These are phyloP conservation scores for Ptilodon capucinus DNA, from an alignment of 2,888 invertebrate species.

Conservation along the genomic window DNA sequence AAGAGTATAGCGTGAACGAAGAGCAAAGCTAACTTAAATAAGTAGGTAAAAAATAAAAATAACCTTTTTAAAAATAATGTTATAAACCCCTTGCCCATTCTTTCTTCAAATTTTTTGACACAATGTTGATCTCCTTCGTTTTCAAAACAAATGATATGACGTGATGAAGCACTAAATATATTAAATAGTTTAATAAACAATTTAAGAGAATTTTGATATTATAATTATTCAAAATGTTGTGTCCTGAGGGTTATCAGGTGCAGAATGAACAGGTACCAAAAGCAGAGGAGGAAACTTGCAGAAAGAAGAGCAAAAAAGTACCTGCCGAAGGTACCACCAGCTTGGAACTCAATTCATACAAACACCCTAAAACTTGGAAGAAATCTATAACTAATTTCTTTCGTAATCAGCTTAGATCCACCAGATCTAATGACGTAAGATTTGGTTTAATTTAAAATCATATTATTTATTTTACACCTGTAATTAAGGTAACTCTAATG, in stretches of 20 bases:
- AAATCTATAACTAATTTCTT: conserved; percentile 75
- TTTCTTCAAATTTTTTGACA: conserved; percentile 20
- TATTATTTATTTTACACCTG: neutral
- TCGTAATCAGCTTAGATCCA: conserved; percentile 67
- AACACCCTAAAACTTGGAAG: conserved; percentile 71
- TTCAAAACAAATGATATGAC: conserved; percentile 31
- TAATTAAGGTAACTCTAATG: too few species aligned
- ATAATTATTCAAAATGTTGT: conserved; percentile 54
- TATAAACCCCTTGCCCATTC: too few species aligned
- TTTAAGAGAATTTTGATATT: conserved; percentile 44
- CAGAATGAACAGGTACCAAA: conserved; percentile 52
- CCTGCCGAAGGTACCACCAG: conserved; percentile 53
- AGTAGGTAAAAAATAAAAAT: too few species aligned
- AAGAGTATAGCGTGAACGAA: too few species aligned
- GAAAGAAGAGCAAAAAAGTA: conserved; percentile 52
- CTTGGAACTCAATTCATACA: conserved; percentile 62
- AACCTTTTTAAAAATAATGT: too few species aligned
- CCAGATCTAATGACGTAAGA: conserved; percentile 74
- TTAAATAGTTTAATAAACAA: conserved; percentile 43
- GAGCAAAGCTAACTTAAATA: too few species aligned
- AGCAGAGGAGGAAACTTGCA: conserved; percentile 50
- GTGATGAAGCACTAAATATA: conserved; percentile 43
- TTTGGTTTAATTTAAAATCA: neutral
- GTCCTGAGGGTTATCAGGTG: conserved; percentile 62
- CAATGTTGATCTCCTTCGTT: too few species aligned